Conservation (phyloP, 2,113 vertebrate species). For the Atlantisia rogersi region DNA sequence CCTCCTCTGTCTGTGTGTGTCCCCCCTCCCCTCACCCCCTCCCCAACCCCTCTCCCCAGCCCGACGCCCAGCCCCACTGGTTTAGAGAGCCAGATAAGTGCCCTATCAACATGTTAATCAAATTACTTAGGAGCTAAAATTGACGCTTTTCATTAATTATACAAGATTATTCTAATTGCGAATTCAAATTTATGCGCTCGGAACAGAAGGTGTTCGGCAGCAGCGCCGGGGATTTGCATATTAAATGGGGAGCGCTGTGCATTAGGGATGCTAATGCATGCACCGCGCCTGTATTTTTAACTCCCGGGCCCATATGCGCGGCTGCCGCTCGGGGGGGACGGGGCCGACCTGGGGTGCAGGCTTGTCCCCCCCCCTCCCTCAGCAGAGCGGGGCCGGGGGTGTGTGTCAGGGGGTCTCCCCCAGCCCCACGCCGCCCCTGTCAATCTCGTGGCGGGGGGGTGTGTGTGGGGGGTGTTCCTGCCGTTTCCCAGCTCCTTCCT, state of each 20-base stretch:
- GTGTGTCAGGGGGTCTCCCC: neutral
- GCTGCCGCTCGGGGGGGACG: conserved; percentile 83
- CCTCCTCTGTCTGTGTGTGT: neutral
- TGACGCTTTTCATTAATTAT: conserved; percentile 99
- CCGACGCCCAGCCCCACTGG: conserved; percentile 73
- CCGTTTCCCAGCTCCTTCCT: conserved; percentile 8
- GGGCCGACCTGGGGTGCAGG: conserved; percentile 74
- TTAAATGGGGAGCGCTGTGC: conserved; percentile 89
- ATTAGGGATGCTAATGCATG: conserved; percentile 97
- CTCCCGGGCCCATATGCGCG: conserved; percentile 86
- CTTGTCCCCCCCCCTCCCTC: neutral
- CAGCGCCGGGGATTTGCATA: conserved; percentile 96
- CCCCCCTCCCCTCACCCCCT: neutral
- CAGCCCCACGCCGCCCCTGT: neutral
- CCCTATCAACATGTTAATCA: conserved; percentile 96
- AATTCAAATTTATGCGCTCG: conserved; percentile 95
- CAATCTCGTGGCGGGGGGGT: neutral
- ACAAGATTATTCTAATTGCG: conserved; percentile 97
- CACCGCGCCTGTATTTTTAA: conserved; percentile 94
- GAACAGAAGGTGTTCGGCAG: conserved; percentile 97
- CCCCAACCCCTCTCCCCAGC: neutral
- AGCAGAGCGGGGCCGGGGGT: neutral
- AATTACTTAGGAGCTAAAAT: conserved; percentile 95
- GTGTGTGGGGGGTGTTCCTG: conserved; percentile 53
- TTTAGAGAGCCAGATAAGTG: conserved; percentile 85